Base-by-base conservation (phyloP, 2,797 vertebrate genomes). In the Danio kyathit region DNA sequence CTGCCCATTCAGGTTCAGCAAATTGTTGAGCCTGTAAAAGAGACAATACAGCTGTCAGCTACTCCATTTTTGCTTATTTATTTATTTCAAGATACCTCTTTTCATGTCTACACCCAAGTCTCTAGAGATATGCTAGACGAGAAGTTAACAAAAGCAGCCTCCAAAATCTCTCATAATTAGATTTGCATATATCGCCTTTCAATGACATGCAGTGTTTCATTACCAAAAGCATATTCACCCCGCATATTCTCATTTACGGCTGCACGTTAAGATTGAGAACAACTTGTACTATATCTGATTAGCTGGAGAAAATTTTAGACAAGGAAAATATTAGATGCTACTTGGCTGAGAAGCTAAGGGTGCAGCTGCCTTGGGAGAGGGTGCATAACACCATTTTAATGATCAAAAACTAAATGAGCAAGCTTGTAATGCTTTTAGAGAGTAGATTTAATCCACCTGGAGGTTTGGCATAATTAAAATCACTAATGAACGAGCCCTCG, bases 391-490 rank as follows among this genome's bases (percentile, higher is more conserved):
- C 70, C 60, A 65, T 74, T 80, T 80, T 80, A 80, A 80, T 80
- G 78, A 74, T 74, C 70, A 80, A 80, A 73, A 80, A 56, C 69
- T 41, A 80, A 73, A 73, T 74, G 78, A 80, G 51, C 70, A 46
- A 44, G 70, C 59, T 66, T 80, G 69, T 80, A 73, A 80, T 80
- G 49, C 60, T 74, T 80, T 80, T 48, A 73, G 49, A 65, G 70
- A 80, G 59, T 64, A 51, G 49, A 74, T 80, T 63, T 74, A 56
- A 74, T 73, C 70, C 78, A 80, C 69, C 78, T 80, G 60, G 70
- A 74, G 78, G 70, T 74, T 80, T 65, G 56, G 49, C 49, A 29
- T 74, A 80, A 80, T 80, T 74, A 74, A 74, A 80, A 65, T 40
- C 40, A 64, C 78, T 65, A 74, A 80, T 80, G 70, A 73, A 48